These are phyloP conservation scores for Ascaphus truei DNA, from an alignment of 2,113 vertebrate species.

Conservation along the genomic window DNA sequence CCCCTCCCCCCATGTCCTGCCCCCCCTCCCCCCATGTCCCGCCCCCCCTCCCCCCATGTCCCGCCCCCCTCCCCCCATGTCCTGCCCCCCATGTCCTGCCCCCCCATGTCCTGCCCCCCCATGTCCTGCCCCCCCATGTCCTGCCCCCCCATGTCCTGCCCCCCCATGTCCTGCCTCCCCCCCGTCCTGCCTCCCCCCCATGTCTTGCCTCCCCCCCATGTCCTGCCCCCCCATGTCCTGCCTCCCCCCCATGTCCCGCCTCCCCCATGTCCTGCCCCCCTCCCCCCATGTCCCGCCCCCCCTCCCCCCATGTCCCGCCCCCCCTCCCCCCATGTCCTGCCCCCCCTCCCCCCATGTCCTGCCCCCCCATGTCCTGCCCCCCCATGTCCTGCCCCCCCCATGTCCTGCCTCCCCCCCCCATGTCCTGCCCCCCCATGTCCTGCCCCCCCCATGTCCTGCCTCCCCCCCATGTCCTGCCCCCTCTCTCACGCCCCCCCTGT, in stretches of 20 bases:
- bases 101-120: background rate
- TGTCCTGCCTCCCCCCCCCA: too few species aligned
- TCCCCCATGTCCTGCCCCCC: background rate
- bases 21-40: background rate
- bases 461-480: too few species aligned
- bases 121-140: background rate
- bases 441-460: too few species aligned
- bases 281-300: background rate
- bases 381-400: too few species aligned
- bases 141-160: background rate
- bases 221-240: background rate
- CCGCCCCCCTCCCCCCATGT: conserved; percentile 1
- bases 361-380: too few species aligned
- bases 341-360: too few species aligned
- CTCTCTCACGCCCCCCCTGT: too few species aligned
- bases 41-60: background rate
- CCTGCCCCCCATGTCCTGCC: background rate
- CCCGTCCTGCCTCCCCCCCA: background rate
- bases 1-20: background rate
- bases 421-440: too few species aligned
- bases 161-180: background rate
- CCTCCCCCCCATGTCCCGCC: background rate
- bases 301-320: background rate
- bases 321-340: too few species aligned
- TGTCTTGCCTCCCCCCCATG: background rate